Evolutionary conservation across 2,797 vertebrate genomes (phyloP).

Genomic region (Sebastes hubbsi): DNA sequence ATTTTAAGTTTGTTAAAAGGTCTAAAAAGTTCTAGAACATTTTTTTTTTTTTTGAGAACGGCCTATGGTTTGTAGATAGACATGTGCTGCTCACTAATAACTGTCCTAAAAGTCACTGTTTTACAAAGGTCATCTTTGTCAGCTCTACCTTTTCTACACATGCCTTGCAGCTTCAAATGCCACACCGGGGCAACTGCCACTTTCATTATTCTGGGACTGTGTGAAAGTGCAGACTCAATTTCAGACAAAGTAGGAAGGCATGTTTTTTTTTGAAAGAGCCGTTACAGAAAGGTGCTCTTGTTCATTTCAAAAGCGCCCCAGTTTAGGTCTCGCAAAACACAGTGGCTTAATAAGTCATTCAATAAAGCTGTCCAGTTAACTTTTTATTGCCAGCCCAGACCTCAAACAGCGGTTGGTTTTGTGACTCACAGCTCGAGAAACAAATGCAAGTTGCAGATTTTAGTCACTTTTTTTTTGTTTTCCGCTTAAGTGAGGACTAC

Average conservation of each 20-base stretch:
- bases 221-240: constrained; percentile 59
- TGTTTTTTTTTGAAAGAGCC: constrained; percentile 15
- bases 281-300: constrained; percentile 66
- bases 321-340: constrained; percentile 61
- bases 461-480: constrained; percentile 26
- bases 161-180: constrained; percentile 58
- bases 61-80: neutral
- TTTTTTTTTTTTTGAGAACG: neutral
- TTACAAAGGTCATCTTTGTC: constrained; percentile 46
- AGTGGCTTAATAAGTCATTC: constrained; percentile 74
- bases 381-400: constrained; percentile 63
- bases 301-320: constrained; percentile 66
- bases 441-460: constrained; percentile 37
- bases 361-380: constrained; percentile 73
- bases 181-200: constrained; percentile 62
- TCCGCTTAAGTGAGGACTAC: neutral
- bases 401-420: constrained; percentile 38
- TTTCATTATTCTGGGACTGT: constrained; percentile 52
- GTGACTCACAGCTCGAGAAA: constrained; percentile 32
- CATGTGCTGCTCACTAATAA: constrained; percentile 11
- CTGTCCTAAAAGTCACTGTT: constrained; percentile 5
- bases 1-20: neutral
- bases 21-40: neutral
- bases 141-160: constrained; percentile 37
- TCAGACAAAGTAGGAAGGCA: constrained; percentile 52